Percentiles rank a stretch among this genome's conserved stretches.
phyloP scores from a whole-genome alignment of 2,797 vertebrate species.

The Mormyrops attenuatus region DNA sequence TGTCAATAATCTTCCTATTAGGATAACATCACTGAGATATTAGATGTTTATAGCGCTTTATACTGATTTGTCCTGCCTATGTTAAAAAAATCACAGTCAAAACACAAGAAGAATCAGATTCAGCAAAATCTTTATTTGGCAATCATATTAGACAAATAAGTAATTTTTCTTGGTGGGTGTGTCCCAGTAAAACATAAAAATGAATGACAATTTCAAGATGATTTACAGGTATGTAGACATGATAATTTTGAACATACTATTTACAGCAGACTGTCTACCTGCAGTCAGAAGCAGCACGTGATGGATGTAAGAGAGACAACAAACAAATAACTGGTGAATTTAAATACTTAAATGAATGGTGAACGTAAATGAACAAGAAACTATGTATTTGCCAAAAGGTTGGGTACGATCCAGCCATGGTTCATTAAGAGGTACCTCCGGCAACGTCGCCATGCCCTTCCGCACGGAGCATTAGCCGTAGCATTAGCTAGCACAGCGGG shows the following conservation, averaged over 20 bases:
- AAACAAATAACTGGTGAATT: not conserved
- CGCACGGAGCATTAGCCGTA: not conserved
- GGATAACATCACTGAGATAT: not conserved
- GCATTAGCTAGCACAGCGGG: not conserved
- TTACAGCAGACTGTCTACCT: not conserved
- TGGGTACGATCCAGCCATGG: not conserved
- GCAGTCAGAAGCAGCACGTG: not conserved
- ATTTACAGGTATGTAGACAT: not conserved
- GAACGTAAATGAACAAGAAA: not conserved
- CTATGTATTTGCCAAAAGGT: not conserved
- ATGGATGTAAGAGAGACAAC: not conserved
- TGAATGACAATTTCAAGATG: not conserved
- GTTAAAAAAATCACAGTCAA: not conserved
- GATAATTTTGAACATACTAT: not conserved
- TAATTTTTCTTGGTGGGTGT: not conserved
- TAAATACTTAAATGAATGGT: not conserved
- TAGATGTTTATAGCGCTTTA: not conserved
- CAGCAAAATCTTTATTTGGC: not conserved
- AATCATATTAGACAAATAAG: not conserved
- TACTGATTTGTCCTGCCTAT: not conserved
- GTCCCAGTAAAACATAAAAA: not conserved
- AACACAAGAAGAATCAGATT: not conserved
- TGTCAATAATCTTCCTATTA: not conserved
- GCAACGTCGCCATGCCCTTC: not conserved
- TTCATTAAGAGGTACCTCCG: not conserved